A percentile compares a stretch with the other conserved stretches of the same genome.
These are phyloP conservation scores for Momotus momota DNA, from an alignment of 2,797 vertebrate species.

Conservation along the genomic window DNA sequence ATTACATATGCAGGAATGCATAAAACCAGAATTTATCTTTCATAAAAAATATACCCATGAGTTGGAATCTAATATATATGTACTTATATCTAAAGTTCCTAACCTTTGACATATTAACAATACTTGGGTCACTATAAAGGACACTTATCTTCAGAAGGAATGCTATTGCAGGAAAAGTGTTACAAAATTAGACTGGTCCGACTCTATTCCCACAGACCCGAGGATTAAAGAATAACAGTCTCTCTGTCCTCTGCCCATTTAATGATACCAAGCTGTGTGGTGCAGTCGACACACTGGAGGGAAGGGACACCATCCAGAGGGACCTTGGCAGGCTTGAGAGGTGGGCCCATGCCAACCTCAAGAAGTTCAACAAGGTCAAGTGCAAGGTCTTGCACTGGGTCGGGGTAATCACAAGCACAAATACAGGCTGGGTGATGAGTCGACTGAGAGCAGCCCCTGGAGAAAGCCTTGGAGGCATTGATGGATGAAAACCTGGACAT, in stretches of 20 bases:
- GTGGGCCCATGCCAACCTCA: too few relatives aligned
- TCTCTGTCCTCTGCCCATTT: neutral
- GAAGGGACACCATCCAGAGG: neutral
- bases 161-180: neutral
- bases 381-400: neutral
- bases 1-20: neutral
- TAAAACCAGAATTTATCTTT: neutral
- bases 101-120: neutral
- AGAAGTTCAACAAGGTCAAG: neutral
- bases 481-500: too few relatives aligned
- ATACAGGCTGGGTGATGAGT: neutral
- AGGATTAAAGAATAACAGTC: neutral
- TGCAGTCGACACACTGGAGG: neutral
- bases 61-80: neutral
- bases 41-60: neutral
- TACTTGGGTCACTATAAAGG: neutral
- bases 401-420: neutral
- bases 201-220: neutral
- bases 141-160: neutral
- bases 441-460: neutral
- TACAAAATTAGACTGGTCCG: neutral
- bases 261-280: neutral
- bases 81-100: neutral
- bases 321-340: too few relatives aligned
- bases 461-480: neutral